Conservation (phyloP, 2,888 invertebrate species). For the Nephrotoma appendiculata region DNA sequence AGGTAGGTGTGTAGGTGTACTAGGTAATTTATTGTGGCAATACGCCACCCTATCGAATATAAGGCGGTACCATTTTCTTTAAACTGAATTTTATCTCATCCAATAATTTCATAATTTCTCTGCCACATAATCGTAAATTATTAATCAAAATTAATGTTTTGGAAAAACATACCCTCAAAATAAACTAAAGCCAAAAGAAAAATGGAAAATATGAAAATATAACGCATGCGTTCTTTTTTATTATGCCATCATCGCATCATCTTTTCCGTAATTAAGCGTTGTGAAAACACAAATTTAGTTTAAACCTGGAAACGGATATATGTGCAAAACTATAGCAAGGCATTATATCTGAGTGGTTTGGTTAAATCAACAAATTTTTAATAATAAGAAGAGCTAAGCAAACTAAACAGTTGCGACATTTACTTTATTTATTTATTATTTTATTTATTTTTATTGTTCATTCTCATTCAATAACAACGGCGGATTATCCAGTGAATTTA, state of each 20-base stretch:
- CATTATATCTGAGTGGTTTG: too few species aligned
- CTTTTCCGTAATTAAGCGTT: background rate
- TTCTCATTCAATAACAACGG: too few species aligned
- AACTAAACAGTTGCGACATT: too few species aligned
- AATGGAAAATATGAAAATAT: background rate
- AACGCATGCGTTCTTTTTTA: background rate
- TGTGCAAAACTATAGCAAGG: too few species aligned
- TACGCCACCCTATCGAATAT: background rate
- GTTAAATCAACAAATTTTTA: too few species aligned
- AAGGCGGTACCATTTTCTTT: background rate
- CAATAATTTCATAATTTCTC: background rate
- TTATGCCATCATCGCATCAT: background rate
- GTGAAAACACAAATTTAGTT: background rate
- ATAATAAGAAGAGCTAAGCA: too few species aligned
- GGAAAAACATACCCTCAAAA: background rate
- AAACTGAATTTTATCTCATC: background rate
- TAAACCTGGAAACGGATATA: too few species aligned
- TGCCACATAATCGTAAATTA: background rate
- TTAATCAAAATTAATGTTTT: background rate
- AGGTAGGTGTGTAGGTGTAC: background rate
- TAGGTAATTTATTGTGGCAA: background rate
- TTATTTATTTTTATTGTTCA: too few species aligned
- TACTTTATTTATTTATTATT: too few species aligned
- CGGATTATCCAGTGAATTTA: too few species aligned
- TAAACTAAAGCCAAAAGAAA: background rate